Evolutionary conservation across 2,797 vertebrate species (phyloP).

Genomic region (Sebastes cheni): DNA sequence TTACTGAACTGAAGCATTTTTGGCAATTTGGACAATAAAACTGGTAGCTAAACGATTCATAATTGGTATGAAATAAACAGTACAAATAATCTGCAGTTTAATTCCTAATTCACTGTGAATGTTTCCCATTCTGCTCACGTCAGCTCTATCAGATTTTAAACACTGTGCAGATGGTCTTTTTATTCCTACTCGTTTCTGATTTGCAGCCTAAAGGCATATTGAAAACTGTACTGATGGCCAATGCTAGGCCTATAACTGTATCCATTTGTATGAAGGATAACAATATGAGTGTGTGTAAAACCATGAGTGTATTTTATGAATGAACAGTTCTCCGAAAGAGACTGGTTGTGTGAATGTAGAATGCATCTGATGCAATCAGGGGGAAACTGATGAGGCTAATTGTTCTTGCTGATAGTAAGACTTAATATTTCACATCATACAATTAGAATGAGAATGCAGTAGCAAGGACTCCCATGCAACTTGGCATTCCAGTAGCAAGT

Average conservation of each 20-base stretch:
- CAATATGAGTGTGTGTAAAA: slow-evolving; percentile 26
- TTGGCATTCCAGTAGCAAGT: background rate
- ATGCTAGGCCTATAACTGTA: background rate
- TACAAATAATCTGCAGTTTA: background rate
- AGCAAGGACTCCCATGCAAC: background rate
- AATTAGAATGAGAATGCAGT: background rate
- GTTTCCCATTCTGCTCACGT: slow-evolving; percentile 15
- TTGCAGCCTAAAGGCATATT: slow-evolving; percentile 32
- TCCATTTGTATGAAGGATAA: slow-evolving; percentile 37
- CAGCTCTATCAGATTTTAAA: slow-evolving; percentile 27
- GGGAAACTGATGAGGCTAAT: background rate
- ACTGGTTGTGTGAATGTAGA: background rate
- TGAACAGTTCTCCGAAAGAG: background rate
- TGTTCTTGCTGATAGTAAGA: background rate
- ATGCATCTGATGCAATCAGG: slow-evolving; percentile 28
- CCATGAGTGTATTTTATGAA: slow-evolving; percentile 27
- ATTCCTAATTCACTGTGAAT: background rate
- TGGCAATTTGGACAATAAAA: background rate
- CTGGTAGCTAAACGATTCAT: background rate
- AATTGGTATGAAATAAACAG: slow-evolving; percentile 6
- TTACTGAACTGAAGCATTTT: background rate
- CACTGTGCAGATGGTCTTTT: slow-evolving; percentile 18
- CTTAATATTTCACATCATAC: background rate
- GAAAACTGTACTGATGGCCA: slow-evolving; percentile 38
- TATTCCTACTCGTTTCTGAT: slow-evolving; percentile 35